Evolutionary conservation across 2,888 invertebrate species (phyloP).

Genomic region (Lucinisca nassula): DNA sequence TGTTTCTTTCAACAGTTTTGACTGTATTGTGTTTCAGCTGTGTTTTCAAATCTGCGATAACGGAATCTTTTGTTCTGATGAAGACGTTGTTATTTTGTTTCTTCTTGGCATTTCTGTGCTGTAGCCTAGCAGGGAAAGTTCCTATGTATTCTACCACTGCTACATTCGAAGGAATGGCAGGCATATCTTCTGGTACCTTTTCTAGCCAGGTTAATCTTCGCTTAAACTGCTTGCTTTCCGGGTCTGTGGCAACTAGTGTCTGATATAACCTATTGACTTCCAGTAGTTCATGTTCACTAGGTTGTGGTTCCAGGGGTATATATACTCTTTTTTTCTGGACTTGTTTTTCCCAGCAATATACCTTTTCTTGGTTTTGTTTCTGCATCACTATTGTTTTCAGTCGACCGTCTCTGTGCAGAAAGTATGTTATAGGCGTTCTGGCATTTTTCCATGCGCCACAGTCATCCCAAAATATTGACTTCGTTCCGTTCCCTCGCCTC

Average conservation of each 20-base stretch:
- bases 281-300: background rate
- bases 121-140: background rate
- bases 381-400: background rate
- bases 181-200: background rate
- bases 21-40: background rate
- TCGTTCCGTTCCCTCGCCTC: background rate
- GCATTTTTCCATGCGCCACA: slow-evolving; percentile 26
- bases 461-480: slow-evolving; percentile 33
- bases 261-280: background rate
- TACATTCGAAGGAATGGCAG: too few species aligned
- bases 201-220: background rate
- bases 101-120: background rate
- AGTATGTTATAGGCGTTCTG: background rate
- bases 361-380: too few species aligned
- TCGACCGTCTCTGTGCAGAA: background rate
- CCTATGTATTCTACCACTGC: background rate
- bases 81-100: background rate
- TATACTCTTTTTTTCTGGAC: background rate
- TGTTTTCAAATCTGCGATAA: background rate
- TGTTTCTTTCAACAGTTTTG: background rate
- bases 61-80: background rate
- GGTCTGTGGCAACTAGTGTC: background rate
- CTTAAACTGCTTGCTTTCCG: too few species aligned
- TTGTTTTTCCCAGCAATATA: background rate
- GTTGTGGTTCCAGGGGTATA: background rate